These are phyloP conservation scores for Laticauda colubrina DNA, from an alignment of 2,113 vertebrate species.

Conservation along the genomic window DNA sequence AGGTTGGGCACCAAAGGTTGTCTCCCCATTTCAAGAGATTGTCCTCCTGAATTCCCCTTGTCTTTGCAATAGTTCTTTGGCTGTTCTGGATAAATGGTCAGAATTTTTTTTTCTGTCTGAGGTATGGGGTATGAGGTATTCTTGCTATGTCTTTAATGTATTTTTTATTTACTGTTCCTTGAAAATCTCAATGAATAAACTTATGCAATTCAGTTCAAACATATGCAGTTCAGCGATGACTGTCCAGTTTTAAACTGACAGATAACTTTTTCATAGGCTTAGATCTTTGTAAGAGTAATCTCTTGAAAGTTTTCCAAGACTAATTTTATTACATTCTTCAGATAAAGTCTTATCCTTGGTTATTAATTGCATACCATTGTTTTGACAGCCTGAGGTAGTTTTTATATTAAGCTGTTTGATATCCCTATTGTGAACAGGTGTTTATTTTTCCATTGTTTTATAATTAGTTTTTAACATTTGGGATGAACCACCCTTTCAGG, in stretches of 20 bases:
- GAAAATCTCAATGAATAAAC: neutral
- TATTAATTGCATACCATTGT: neutral
- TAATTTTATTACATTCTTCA: neutral
- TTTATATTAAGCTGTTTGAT: neutral
- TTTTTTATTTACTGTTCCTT: neutral
- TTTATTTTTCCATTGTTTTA: neutral
- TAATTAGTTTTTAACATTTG: neutral
- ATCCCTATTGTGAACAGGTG: neutral
- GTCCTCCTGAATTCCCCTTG: neutral
- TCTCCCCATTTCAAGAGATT: neutral
- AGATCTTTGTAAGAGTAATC: neutral
- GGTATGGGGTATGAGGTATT: neutral
- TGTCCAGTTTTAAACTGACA: neutral
- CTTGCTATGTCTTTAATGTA: neutral
- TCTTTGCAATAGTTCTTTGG: neutral
- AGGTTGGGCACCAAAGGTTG: neutral
- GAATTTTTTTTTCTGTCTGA: neutral
- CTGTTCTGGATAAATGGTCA: neutral
- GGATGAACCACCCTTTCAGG: neutral
- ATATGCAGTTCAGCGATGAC: neutral
- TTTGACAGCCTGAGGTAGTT: neutral
- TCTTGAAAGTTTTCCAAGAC: neutral
- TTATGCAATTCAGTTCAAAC: neutral
- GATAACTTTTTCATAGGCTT: neutral
- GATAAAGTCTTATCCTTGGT: neutral